phyloP scores from a whole-genome alignment of 2,113 vertebrate species.

The Ranitomeya imitator region DNA sequence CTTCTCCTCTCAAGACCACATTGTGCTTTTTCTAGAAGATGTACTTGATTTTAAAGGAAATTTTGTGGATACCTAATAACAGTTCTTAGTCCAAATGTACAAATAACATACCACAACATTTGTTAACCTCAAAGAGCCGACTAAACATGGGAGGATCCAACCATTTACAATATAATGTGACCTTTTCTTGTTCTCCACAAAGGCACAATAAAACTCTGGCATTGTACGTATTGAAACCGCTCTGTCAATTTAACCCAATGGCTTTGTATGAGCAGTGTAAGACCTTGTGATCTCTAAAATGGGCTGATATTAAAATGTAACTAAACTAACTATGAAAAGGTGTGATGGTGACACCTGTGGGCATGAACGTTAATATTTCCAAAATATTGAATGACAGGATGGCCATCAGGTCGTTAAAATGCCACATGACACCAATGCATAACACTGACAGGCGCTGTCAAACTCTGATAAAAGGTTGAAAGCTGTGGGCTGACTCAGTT shows the following conservation, averaged over 20 bases:
- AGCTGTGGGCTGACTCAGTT: neutral
- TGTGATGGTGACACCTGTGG: neutral
- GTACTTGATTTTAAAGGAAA: neutral
- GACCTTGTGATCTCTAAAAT: neutral
- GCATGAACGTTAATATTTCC: neutral
- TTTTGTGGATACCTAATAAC: neutral
- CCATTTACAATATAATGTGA: slow-evolving; percentile 14
- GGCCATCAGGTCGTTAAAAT: neutral
- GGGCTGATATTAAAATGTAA: slow-evolving; percentile 38
- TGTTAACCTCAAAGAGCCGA: slow-evolving; percentile 17
- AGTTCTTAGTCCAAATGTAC: neutral
- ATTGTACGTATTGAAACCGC: neutral
- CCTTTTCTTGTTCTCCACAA: slow-evolving; percentile 7
- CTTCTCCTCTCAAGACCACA: neutral
- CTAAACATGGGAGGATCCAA: slow-evolving; percentile 4
- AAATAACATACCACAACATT: neutral
- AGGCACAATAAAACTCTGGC: neutral
- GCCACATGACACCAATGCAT: neutral
- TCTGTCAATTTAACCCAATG: neutral
- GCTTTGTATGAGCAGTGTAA: neutral
- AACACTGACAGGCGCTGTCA: neutral
- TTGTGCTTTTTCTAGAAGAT: neutral
- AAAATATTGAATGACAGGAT: slow-evolving; percentile 54
- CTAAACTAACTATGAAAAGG: slow-evolving; percentile 21
- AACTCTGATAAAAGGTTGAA: neutral